A percentile compares a stretch with the other conserved stretches of the same genome.
Conservation (phyloP, 2,797 vertebrate species). For the Pelodytes ibericus region DNA sequence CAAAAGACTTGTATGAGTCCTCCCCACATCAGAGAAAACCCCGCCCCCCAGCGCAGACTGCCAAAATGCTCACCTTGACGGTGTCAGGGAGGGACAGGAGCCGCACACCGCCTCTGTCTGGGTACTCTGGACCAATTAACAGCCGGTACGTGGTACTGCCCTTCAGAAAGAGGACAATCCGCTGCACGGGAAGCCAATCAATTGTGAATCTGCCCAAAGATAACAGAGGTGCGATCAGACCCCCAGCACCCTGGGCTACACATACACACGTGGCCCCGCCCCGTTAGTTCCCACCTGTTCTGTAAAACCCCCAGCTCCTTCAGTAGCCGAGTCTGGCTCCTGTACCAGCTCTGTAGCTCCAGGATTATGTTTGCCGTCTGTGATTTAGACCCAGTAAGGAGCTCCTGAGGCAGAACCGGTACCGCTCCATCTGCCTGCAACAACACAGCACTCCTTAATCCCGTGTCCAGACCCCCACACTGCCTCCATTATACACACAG, state of each 20-base stretch:
- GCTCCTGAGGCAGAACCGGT: not conserved
- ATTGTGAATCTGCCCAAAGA: constrained; percentile 37
- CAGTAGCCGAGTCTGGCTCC: constrained; percentile 37
- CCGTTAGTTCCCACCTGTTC: constrained; percentile 24
- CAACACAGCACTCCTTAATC: not conserved
- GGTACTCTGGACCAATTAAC: constrained; percentile 31
- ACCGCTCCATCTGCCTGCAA: not conserved
- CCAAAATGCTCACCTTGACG: not conserved
- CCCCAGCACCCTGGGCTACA: too few species aligned
- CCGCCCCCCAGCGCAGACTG: not conserved
- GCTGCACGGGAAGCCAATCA: constrained; percentile 51
- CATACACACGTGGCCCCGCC: not conserved
- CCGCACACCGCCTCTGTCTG: constrained; percentile 12
- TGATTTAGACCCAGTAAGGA: not conserved
- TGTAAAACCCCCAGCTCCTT: constrained; percentile 36
- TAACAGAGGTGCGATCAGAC: too few species aligned
- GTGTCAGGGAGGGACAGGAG: not conserved
- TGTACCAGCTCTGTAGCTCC: constrained; percentile 37
- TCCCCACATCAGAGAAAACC: not conserved
- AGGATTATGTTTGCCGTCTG: not conserved
- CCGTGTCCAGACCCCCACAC: too few species aligned
- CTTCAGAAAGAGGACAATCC: constrained; percentile 30
- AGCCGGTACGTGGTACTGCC: constrained; percentile 21
- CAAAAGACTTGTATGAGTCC: not conserved
- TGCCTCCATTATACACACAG: too few species aligned